phyloP scores from a whole-genome alignment of 2,888 invertebrate species.

The Meloe dianella region DNA sequence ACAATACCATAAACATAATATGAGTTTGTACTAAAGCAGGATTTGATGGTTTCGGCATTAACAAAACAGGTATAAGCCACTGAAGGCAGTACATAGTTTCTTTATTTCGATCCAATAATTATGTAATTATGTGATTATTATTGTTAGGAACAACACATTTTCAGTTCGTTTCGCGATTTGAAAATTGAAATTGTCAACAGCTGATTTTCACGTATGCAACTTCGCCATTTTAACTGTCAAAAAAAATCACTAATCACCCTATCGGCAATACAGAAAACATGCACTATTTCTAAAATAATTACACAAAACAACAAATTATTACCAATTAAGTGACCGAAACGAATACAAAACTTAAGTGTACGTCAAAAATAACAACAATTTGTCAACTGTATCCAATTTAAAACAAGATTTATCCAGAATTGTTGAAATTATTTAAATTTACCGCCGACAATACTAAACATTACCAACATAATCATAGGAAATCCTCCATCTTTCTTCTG shows the following conservation, averaged over 20 bases:
- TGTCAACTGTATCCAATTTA: neutral
- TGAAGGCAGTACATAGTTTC: constrained; percentile 91
- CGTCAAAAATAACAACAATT: neutral
- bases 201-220: constrained; percentile 7
- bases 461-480: neutral
- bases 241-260: constrained; percentile 19
- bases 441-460: neutral
- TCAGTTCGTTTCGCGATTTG: too few relatives aligned
- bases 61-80: constrained; percentile 94
- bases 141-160: constrained; percentile 1
- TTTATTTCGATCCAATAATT: neutral
- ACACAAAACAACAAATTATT: neutral
- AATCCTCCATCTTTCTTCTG: constrained; percentile 15
- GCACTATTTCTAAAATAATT: neutral
- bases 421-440: too few relatives aligned
- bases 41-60: constrained; percentile 97
- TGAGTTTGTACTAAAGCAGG: constrained; percentile 95
- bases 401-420: too few relatives aligned
- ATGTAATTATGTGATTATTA: neutral
- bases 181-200: neutral
- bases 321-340: too few relatives aligned
- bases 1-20: constrained; percentile 96
- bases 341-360: neutral
- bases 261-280: constrained; percentile 19
- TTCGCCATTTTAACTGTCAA: constrained; percentile 13